A percentile compares a stretch with the other conserved stretches of the same genome.
These are phyloP conservation scores for Carterocephalus palaemon DNA, from an alignment of 2,888 invertebrate species.

Conservation along the genomic window DNA sequence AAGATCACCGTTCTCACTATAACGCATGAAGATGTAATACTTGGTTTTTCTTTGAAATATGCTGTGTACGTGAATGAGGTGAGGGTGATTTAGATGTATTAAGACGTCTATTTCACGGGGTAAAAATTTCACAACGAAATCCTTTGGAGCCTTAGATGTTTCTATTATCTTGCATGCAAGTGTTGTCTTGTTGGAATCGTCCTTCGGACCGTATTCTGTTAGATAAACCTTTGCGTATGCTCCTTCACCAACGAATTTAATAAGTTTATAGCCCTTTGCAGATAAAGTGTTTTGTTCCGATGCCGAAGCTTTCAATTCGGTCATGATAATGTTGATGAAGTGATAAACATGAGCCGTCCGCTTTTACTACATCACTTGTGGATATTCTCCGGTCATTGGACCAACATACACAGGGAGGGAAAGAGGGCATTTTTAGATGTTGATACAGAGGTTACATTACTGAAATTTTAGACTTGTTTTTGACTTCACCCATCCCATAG, in stretches of 20 bases:
- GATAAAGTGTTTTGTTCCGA: slow-evolving; percentile 72
- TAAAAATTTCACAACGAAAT: slow-evolving; percentile 88
- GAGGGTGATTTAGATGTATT: slow-evolving; percentile 86
- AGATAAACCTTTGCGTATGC: slow-evolving; percentile 84
- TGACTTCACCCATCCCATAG: neutral
- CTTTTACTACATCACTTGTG: slow-evolving; percentile 36
- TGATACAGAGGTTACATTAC: slow-evolving; percentile 38
- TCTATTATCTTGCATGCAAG: slow-evolving; percentile 88
- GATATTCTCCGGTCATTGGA: slow-evolving; percentile 37
- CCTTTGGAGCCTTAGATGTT: slow-evolving; percentile 84
- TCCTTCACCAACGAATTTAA: slow-evolving; percentile 85
- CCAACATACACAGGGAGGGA: slow-evolving; percentile 40
- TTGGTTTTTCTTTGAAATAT: slow-evolving; percentile 84
- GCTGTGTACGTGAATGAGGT: slow-evolving; percentile 87
- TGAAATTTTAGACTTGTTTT: too few species aligned
- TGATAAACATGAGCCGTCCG: slow-evolving; percentile 43
- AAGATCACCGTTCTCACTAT: slow-evolving; percentile 88
- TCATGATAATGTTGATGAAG: slow-evolving; percentile 59
- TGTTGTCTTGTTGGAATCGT: slow-evolving; percentile 44
- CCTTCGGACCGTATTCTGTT: slow-evolving; percentile 57
- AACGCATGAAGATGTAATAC: slow-evolving; percentile 89
- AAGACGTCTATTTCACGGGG: slow-evolving; percentile 90
- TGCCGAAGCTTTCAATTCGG: slow-evolving; percentile 62
- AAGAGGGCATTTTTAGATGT: slow-evolving; percentile 57
- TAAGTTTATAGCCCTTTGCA: slow-evolving; percentile 80